Evolutionary conservation across 2,113 vertebrate species (phyloP).

Genomic region (Petrocephalus zakoni): DNA sequence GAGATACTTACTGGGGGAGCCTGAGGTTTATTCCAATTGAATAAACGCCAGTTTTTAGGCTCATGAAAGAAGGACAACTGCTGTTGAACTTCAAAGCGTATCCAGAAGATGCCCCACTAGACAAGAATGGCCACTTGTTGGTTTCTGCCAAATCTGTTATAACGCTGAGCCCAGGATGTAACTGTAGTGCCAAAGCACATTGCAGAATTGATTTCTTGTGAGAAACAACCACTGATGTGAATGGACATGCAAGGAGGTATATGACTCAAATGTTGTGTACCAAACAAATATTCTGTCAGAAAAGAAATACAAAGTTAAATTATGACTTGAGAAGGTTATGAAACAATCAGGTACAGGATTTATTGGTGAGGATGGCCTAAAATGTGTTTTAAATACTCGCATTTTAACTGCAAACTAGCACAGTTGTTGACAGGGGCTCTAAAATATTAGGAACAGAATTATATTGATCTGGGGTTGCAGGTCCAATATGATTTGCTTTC

Average conservation of each 20-base stretch:
- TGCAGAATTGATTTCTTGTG: not conserved
- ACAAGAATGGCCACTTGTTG: conserved; percentile 1
- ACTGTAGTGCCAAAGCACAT: not conserved
- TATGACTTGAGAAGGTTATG: not conserved
- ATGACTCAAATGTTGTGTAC: not conserved
- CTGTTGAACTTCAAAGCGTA: not conserved
- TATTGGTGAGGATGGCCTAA: not conserved
- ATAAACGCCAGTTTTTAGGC: not conserved
- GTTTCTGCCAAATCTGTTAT: not conserved
- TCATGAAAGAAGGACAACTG: not conserved
- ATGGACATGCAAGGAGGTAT: not conserved
- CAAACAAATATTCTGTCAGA: not conserved
- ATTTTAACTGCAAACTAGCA: not conserved
- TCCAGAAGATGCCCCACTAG: not conserved
- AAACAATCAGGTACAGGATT: not conserved
- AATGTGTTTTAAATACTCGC: not conserved
- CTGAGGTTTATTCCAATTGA: not conserved
- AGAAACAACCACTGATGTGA: not conserved
- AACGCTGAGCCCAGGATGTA: not conserved
- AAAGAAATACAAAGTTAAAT: not conserved
- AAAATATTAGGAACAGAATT: not conserved
- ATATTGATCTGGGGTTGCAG: not conserved
- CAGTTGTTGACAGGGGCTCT: not conserved
- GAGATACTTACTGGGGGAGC: not conserved
- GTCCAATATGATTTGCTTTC: not conserved